These are phyloP conservation scores for Cephus runcator DNA, from an alignment of 2,888 invertebrate genomes.

Conservation along the genomic window DNA sequence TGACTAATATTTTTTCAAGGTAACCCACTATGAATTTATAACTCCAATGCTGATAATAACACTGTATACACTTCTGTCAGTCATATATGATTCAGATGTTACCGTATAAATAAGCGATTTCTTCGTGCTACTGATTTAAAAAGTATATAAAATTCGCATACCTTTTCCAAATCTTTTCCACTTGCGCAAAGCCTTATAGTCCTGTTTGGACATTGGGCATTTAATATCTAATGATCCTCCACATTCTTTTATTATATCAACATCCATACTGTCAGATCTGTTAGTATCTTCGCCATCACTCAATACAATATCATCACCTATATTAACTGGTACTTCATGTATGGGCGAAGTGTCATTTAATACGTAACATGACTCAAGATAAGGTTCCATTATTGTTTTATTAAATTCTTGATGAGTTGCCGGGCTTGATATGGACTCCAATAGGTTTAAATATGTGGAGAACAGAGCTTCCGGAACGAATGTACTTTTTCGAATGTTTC, in stretches of 20 bases:
- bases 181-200: conserved; percentile 49
- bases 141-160: conserved; percentile 23
- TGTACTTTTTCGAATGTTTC: conserved; percentile 35
- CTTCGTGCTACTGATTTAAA: background rate
- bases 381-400: conserved; percentile 46
- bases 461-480: conserved; percentile 34
- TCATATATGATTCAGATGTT: no score
- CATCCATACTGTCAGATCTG: conserved; percentile 21
- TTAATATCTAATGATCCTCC: conserved; percentile 20
- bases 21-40: background rate
- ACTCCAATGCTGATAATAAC: background rate
- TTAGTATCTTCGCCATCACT: background rate
- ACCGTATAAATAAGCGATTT: background rate
- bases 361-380: conserved; percentile 33
- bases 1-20: background rate
- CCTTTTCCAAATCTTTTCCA: conserved; percentile 49
- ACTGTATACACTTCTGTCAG: no score
- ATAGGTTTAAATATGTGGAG: conserved; percentile 33
- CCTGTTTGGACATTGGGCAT: conserved; percentile 33
- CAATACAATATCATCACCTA: background rate
- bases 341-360: conserved; percentile 25
- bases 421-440: conserved; percentile 32
- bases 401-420: conserved; percentile 28
- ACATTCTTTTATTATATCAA: conserved; percentile 22
- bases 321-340: conserved; percentile 10